These are phyloP conservation scores for Gonioctena quinquepunctata DNA, from an alignment of 1,140 invertebrate species.

Conservation along the genomic window DNA sequence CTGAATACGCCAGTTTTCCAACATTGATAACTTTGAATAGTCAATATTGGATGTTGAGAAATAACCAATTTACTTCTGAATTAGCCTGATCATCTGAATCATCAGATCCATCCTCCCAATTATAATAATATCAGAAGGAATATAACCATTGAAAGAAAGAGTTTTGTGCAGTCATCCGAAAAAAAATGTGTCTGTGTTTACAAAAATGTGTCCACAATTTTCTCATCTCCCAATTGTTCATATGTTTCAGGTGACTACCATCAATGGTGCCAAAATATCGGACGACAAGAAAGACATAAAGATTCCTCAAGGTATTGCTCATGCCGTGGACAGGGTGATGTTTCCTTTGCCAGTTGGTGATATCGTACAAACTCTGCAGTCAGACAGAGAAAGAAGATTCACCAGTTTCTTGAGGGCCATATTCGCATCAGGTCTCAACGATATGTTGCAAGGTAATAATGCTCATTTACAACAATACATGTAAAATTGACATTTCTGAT, in stretches of 20 bases:
- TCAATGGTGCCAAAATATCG: constrained; percentile 79
- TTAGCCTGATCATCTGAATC: no score
- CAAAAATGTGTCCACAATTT: no score
- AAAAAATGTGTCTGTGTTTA: no score
- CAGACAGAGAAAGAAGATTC: constrained; percentile 78
- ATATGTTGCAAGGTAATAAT: constrained; percentile 68
- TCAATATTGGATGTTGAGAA: no score
- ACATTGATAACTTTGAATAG: no score
- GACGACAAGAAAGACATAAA: constrained; percentile 80
- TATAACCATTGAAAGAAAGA: no score
- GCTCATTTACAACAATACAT: background rate
- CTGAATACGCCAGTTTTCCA: no score
- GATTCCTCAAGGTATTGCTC: constrained; percentile 82
- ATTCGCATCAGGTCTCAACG: constrained; percentile 72
- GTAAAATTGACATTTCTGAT: background rate
- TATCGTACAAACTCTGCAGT: constrained; percentile 78
- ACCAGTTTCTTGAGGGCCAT: constrained; percentile 77
- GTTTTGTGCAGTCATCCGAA: no score
- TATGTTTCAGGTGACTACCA: constrained; percentile 74
- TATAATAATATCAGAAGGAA: no score
- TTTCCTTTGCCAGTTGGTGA: constrained; percentile 84
- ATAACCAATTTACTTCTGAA: no score
- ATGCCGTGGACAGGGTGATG: constrained; percentile 85
- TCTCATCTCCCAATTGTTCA: no score
- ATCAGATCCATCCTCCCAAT: no score